Percentiles rank a stretch among this genome's conserved stretches.
These are phyloP conservation scores for Xiphophorus hellerii DNA, from an alignment of 2,113 vertebrate species.

Conservation along the genomic window DNA sequence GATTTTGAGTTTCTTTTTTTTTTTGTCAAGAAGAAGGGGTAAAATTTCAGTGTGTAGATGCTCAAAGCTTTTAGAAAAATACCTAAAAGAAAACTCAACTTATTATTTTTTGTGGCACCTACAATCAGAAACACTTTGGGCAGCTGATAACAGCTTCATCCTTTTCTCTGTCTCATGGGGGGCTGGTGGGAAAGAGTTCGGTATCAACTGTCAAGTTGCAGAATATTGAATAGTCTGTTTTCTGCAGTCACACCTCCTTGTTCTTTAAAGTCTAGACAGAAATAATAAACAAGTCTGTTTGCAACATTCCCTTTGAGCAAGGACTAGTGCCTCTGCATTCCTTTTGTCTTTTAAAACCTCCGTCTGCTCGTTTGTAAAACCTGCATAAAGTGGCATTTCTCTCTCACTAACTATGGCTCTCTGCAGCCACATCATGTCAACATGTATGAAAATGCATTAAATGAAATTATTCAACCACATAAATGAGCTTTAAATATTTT, in stretches of 20 bases:
- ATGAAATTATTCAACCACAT: neutral
- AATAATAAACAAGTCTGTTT: neutral
- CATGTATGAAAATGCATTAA: neutral
- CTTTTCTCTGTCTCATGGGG: neutral
- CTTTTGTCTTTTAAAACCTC: neutral
- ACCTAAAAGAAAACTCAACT: too few species aligned
- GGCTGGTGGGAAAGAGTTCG: neutral
- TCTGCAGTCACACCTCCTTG: neutral
- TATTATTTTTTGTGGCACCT: neutral
- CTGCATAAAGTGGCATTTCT: neutral
- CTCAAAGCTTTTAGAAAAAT: neutral
- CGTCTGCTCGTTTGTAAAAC: neutral
- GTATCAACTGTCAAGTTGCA: neutral
- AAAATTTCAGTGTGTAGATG: too few species aligned
- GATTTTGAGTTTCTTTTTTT: too few species aligned
- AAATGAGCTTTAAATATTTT: neutral
- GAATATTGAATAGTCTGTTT: neutral
- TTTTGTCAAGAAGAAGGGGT: neutral
- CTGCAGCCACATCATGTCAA: neutral
- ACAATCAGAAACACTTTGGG: neutral
- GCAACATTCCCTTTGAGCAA: neutral
- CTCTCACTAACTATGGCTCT: neutral
- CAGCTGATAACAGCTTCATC: neutral
- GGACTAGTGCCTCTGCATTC: neutral
- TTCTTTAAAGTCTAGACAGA: neutral